Evolutionary conservation across 2,113 vertebrate genomes (phyloP).

Genomic region (Tringa solitaria): DNA sequence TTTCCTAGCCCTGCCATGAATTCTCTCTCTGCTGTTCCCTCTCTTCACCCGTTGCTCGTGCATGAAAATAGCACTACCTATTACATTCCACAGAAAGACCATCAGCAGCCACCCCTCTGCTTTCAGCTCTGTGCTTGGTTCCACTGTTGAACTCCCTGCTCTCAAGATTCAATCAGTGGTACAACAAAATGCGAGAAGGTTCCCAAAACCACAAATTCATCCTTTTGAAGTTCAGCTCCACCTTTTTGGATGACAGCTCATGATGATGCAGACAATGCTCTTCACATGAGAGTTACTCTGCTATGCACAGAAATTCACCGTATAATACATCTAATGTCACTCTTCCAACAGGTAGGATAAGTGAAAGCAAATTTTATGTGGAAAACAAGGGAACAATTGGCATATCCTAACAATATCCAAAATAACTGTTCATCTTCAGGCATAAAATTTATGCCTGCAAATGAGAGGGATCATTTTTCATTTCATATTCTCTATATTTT

Average conservation of each 20-base stretch:
- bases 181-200: not conserved
- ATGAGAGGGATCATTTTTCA: not conserved
- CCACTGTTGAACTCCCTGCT: not conserved
- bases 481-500: not conserved
- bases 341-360: not conserved
- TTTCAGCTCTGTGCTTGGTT: not conserved
- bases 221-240: not conserved
- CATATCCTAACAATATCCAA: not conserved
- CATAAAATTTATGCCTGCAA: not conserved
- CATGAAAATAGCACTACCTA: not conserved
- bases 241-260: not conserved
- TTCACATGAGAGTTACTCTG: not conserved
- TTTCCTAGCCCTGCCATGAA: not conserved
- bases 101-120: not conserved
- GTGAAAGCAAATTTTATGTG: not conserved
- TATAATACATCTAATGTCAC: not conserved
- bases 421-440: not conserved
- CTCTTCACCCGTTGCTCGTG: not conserved
- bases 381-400: not conserved
- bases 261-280: not conserved
- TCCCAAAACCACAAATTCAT: not conserved
- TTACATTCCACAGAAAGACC: accelerated
- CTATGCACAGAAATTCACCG: not conserved
- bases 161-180: not conserved
- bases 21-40: not conserved